A percentile compares a stretch with the other conserved stretches of the same genome.
Evolutionary conservation across 1,140 invertebrate genomes (phyloP).

Genomic region (Neoseiulus cucumeris): DNA sequence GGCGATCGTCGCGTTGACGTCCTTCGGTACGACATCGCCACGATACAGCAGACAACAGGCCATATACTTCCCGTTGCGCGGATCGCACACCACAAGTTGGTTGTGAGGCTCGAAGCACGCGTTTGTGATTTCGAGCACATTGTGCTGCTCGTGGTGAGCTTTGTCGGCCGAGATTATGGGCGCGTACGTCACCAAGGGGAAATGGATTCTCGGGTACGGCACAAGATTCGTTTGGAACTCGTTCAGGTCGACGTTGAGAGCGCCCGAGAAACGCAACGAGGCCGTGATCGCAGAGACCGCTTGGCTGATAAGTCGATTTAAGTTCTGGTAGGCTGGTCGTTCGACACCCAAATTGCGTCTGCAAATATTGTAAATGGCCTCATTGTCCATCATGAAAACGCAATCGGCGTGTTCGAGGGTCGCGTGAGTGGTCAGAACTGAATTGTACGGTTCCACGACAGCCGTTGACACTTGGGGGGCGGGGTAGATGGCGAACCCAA

Average conservation of each 20-base stretch:
- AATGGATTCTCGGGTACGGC: slow-evolving; percentile 39
- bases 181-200: slow-evolving; percentile 31
- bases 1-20: slow-evolving; percentile 31
- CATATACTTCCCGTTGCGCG: slow-evolving; percentile 39
- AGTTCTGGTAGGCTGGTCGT: slow-evolving; percentile 30
- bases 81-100: slow-evolving; percentile 37
- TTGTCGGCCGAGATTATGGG: slow-evolving; percentile 27
- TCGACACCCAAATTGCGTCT: slow-evolving; percentile 31
- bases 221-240: slow-evolving; percentile 22
- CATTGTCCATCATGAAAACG: slow-evolving; percentile 29
- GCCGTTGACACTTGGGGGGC: slow-evolving; percentile 32
- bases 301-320: slow-evolving; percentile 26
- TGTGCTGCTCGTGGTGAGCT: slow-evolving; percentile 30
- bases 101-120: slow-evolving; percentile 29
- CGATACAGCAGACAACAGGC: slow-evolving; percentile 30
- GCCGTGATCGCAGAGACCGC: slow-evolving; percentile 24
- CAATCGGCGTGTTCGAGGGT: slow-evolving; percentile 30
- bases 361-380: slow-evolving; percentile 34
- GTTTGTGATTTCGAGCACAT: slow-evolving; percentile 30
- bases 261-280: slow-evolving; percentile 18
- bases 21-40: slow-evolving; percentile 34
- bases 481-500: slow-evolving; percentile 35
- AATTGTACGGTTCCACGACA: slow-evolving; percentile 33
- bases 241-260: slow-evolving; percentile 24
- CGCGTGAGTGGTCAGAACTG: slow-evolving; percentile 28